Conservation (phyloP, 2,797 vertebrate species). For the Lacerta agilis region DNA sequence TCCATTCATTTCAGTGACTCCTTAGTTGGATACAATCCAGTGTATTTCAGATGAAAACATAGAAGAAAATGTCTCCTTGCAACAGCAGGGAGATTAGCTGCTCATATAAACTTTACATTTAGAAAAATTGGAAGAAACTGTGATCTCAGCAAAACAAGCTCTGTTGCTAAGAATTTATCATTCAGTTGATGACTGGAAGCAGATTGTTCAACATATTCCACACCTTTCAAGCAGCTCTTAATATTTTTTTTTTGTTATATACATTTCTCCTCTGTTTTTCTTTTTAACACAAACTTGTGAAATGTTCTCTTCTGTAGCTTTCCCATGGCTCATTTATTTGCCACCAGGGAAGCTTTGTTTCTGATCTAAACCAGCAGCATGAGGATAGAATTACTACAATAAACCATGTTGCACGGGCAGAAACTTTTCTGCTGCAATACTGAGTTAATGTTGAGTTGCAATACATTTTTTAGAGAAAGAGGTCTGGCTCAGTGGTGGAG, state of each 20-base stretch:
- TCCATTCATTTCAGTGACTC: no score
- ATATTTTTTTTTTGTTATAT: constrained; percentile 1
- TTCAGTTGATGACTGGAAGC: constrained; percentile 15
- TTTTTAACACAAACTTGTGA: constrained; percentile 18
- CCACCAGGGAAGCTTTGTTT: not conserved
- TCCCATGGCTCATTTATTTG: not conserved
- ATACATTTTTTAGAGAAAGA: not conserved
- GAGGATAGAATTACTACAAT: not conserved
- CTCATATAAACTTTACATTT: not conserved
- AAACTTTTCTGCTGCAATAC: not conserved
- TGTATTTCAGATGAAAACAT: constrained; percentile 7
- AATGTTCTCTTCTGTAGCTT: not conserved
- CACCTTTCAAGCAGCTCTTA: not conserved
- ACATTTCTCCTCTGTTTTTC: constrained; percentile 7
- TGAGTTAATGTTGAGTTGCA: not conserved
- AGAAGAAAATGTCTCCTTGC: not conserved
- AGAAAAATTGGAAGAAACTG: constrained; percentile 16
- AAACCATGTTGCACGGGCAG: not conserved
- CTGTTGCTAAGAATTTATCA: constrained; percentile 15
- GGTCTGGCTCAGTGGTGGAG: no score
- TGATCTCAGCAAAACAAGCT: constrained; percentile 46
- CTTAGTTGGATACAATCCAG: no score
- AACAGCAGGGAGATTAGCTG: constrained; percentile 1
- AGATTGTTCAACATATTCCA: constrained; percentile 36
- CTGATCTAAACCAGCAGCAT: not conserved